Base-by-base conservation (phyloP, 2,797 vertebrate species). In the Anabas testudineus region DNA sequence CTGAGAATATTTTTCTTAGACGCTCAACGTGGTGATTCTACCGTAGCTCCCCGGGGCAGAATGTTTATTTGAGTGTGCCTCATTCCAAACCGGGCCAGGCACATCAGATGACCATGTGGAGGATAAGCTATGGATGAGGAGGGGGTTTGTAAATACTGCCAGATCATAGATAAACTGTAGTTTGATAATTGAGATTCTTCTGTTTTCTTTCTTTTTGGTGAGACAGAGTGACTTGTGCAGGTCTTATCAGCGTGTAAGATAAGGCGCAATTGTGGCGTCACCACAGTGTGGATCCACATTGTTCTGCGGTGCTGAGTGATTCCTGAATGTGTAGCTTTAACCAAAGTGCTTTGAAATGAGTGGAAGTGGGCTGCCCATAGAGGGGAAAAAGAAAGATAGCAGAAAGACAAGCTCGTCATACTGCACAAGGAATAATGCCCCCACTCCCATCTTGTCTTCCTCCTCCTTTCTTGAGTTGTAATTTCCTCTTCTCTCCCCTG, bases 401-500 rank as follows among this genome's bases (percentile, higher is more conserved):
- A 73, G 68, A 83, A 67, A 87, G 77, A 82, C 51, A 58, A 66
- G 61, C 75, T 71, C 84, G 78, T 89, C 71, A 74, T 85, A 78
- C 65, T 32, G 66, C 30, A 2, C 41, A 45, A 62, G 63, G 18
- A 83, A 62, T 60, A 88, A 83, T 86, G 67, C 71, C 74, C 67
- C 73, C 79, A n/a, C n/a, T 72, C 62, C 82, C 54, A 19, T 49
- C 63, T 70, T 56, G 53, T 62, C 63, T 61, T 78, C 80, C 66
- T 67, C 71, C 80, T 75, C 52, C 41, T 81, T 73, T 60, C 68
- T 85, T 58, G 72, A 87, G 69, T 83, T 90, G 84, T 85, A 85
- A 89, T 91, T 87, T 93, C 87, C 88, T 88, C 83, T 91, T 83
- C 71, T 81, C 81, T 87, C 78, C 82, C 86, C 80, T 73, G 71